phyloP scores from a whole-genome alignment of 2,888 invertebrate genomes.

The Aquatica leii region DNA sequence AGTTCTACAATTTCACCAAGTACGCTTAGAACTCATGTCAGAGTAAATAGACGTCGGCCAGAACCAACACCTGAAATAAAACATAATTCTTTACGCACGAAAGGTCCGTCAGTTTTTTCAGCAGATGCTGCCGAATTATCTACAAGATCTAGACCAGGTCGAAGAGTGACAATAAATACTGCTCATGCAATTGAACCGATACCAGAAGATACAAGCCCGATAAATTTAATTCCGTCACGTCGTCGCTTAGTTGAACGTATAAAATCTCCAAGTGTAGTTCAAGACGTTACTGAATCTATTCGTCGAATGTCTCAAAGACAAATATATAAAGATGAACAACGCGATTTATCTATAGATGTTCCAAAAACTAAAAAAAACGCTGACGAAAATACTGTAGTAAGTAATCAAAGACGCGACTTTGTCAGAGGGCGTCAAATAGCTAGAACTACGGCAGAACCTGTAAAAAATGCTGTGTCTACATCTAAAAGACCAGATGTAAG shows the following conservation, averaged over 20 bases:
- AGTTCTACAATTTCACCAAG: constrained; percentile 12
- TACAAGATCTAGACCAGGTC: constrained; percentile 49
- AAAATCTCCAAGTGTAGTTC: neutral
- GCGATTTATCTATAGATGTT: too few relatives aligned
- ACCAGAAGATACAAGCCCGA: neutral
- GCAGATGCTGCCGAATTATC: constrained; percentile 44
- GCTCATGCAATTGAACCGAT: neutral
- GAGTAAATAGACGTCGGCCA: constrained; percentile 29
- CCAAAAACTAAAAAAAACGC: too few relatives aligned
- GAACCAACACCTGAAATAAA: constrained; percentile 17
- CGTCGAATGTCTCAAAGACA: too few relatives aligned
- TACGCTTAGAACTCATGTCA: constrained; percentile 8
- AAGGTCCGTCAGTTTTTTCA: constrained; percentile 45
- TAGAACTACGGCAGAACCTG: too few relatives aligned
- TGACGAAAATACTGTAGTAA: too few relatives aligned
- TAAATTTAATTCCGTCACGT: neutral
- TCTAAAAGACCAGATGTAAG: too few relatives aligned
- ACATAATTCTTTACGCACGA: constrained; percentile 31
- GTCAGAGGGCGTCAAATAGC: too few relatives aligned
- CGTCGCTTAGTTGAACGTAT: neutral
- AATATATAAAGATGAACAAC: too few relatives aligned
- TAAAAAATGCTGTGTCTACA: too few relatives aligned
- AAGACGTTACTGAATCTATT: too few relatives aligned
- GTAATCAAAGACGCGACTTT: too few relatives aligned
- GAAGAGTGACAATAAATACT: constrained; percentile 39